Evolutionary conservation across 2,888 invertebrate species (phyloP).

Genomic region (Proisotoma minuta): DNA sequence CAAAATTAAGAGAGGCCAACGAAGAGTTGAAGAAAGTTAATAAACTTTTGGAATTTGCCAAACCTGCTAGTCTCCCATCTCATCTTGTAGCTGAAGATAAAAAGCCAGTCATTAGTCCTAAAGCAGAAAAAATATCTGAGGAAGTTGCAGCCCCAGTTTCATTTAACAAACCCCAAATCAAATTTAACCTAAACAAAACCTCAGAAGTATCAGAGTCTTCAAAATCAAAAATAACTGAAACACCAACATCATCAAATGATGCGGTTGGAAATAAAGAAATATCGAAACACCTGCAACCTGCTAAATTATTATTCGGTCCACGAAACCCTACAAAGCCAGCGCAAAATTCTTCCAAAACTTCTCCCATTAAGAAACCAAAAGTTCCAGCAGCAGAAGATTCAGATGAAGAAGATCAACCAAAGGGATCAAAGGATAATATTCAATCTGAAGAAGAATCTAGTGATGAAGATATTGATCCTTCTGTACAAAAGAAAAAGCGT

Average conservation of each 20-base stretch:
- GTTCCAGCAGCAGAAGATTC: not conserved
- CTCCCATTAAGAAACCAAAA: not conserved
- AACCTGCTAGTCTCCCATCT: constrained; percentile 51
- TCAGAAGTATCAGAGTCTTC: too few species aligned
- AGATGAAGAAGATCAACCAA: not conserved
- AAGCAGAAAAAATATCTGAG: not conserved
- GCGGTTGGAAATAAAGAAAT: too few species aligned
- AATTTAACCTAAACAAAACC: not conserved
- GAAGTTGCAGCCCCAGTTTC: not conserved
- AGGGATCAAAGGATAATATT: not conserved
- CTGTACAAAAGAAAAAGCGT: not conserved
- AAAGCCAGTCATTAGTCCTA: not conserved
- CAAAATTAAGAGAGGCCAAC: constrained; percentile 62
- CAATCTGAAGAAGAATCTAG: not conserved
- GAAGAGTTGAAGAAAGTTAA: constrained; percentile 64
- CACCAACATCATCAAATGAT: too few species aligned
- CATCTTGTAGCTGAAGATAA: constrained; percentile 16
- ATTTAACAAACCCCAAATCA: not conserved
- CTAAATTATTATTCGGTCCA: constrained; percentile 5
- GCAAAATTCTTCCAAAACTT: not conserved
- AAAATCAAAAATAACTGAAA: too few species aligned
- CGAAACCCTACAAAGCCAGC: not conserved
- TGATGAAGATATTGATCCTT: not conserved
- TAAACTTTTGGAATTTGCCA: constrained; percentile 65
- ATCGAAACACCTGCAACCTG: too few species aligned